phyloP scores from a whole-genome alignment of 2,113 vertebrate genomes.

The Probosciger aterrimus region DNA sequence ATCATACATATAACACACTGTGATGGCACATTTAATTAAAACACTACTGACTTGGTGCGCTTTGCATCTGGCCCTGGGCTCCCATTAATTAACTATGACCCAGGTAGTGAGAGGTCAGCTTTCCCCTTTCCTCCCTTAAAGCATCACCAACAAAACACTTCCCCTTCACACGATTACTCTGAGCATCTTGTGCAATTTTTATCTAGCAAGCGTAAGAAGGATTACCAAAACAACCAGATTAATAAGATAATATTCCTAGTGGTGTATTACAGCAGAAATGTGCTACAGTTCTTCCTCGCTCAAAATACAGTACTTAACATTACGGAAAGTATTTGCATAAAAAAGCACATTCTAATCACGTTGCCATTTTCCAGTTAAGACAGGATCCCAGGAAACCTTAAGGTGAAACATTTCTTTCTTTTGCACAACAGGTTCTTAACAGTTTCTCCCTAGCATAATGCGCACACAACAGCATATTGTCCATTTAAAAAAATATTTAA shows the following conservation, averaged over 20 bases:
- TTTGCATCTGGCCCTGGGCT: not conserved
- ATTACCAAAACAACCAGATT: not conserved
- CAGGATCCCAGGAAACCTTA: not conserved
- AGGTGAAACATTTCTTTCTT: not conserved
- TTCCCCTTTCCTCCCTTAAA: not conserved
- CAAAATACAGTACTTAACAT: not conserved
- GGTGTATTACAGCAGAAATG: not conserved
- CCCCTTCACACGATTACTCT: not conserved
- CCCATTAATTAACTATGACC: accelerated
- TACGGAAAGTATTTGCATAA: not conserved
- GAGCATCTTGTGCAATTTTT: not conserved
- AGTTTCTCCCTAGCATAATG: conserved; percentile 56
- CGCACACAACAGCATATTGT: conserved; percentile 61
- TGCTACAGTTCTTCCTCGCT: not conserved
- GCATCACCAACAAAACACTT: not conserved
- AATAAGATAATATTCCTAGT: not conserved
- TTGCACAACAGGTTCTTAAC: not conserved
- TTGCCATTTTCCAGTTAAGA: not conserved
- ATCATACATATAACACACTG: not conserved
- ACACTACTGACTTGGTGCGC: accelerated
- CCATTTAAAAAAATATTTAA: conserved; percentile 87
- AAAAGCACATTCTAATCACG: not conserved
- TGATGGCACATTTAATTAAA: not conserved
- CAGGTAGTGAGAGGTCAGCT: not conserved
- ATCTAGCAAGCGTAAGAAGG: not conserved